A percentile compares a stretch with the other conserved stretches of the same genome.
Evolutionary conservation across 1,140 invertebrate genomes (phyloP).

Genomic region (Apis florea): DNA sequence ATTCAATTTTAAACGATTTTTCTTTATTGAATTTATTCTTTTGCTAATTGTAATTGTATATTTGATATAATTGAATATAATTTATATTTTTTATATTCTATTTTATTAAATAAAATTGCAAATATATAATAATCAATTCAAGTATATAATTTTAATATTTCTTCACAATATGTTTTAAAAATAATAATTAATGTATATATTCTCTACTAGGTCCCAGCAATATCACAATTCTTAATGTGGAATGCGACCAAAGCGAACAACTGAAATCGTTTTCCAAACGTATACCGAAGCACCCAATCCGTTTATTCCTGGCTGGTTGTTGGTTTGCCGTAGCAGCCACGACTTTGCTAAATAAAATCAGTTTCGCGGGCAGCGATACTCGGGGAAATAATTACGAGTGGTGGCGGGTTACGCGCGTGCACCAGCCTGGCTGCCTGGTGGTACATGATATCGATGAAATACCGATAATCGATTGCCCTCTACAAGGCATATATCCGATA

Average conservation of each 20-base stretch:
- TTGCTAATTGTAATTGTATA: no score
- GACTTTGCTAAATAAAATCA: constrained; percentile 27
- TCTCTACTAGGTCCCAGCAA: neutral
- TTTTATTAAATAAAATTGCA: no score
- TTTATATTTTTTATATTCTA: no score
- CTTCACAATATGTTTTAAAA: neutral
- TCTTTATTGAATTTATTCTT: no score
- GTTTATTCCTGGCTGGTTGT: neutral
- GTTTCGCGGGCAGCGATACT: constrained; percentile 24
- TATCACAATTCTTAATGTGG: neutral
- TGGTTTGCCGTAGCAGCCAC: neutral
- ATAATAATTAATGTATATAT: neutral
- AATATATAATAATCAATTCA: no score
- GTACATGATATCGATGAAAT: constrained; percentile 65
- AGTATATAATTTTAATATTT: no score
- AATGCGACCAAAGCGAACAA: neutral
- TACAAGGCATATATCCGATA: constrained; percentile 62
- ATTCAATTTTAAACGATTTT: no score
- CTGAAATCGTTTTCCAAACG: neutral
- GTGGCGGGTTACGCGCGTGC: constrained; percentile 32
- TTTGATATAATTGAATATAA: no score
- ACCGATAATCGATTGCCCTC: constrained; percentile 63
- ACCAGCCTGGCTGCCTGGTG: constrained; percentile 24
- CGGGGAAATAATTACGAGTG: constrained; percentile 27
- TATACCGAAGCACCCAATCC: neutral